phyloP scores from a whole-genome alignment of 2,113 vertebrate genomes.

The Leucosticte australis region DNA sequence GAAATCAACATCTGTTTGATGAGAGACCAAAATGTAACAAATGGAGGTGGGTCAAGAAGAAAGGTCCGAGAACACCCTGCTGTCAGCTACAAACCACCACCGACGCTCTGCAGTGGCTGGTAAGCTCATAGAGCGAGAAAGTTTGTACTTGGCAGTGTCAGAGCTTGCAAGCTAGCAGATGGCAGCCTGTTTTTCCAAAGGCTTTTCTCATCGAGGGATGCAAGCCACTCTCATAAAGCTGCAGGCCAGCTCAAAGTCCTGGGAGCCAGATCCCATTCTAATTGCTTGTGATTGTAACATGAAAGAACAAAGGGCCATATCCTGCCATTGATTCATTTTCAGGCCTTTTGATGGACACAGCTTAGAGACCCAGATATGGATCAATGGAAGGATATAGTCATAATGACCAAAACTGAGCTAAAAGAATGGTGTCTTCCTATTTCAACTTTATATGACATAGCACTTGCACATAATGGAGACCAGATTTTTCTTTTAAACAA shows the following conservation, averaged over 20 bases:
- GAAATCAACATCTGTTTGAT: background rate
- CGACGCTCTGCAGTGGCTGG: background rate
- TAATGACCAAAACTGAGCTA: background rate
- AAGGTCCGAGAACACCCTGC: background rate
- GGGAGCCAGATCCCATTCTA: background rate
- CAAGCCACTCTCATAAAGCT: background rate
- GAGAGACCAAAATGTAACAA: background rate
- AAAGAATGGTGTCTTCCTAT: conserved; percentile 22
- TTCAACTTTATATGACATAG: background rate
- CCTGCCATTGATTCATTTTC: conserved; percentile 46
- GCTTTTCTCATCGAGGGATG: background rate
- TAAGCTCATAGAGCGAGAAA: accelerated
- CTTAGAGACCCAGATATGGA: background rate
- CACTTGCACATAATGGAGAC: background rate
- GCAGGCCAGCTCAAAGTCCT: background rate
- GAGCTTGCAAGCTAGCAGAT: background rate
- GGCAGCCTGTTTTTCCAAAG: background rate
- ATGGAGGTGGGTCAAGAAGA: background rate
- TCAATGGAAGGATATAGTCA: conserved; percentile 10
- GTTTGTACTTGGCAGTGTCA: background rate
- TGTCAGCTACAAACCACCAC: background rate
- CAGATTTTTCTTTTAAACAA: background rate
- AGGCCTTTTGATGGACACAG: background rate
- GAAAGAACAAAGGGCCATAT: conserved; percentile 44
- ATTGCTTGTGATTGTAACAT: background rate